Conservation (phyloP, 1,140 invertebrate genomes). For the Drosophila gunungcola region DNA sequence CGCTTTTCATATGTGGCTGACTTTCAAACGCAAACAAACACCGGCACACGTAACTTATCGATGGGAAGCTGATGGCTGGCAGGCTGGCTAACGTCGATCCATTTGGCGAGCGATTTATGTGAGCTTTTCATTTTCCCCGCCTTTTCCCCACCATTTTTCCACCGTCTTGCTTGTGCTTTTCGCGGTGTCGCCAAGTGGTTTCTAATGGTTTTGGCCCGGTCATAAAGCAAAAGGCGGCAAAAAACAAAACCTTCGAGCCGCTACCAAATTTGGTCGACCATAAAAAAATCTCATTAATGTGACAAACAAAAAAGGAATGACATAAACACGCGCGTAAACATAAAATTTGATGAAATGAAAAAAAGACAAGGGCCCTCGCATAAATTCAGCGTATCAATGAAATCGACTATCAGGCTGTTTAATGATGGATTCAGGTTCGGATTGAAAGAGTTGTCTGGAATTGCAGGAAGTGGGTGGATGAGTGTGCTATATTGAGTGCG, state of each 20-base stretch:
- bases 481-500: slow-evolving; percentile 29
- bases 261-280: slow-evolving; percentile 45
- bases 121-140: slow-evolving; percentile 24
- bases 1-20: slow-evolving; percentile 75
- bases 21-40: slow-evolving; percentile 6
- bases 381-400: slow-evolving; percentile 47
- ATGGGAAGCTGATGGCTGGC: slow-evolving; percentile 63
- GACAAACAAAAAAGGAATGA: slow-evolving; percentile 50
- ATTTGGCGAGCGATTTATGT: slow-evolving; percentile 57
- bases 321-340: slow-evolving; percentile 62
- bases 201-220: slow-evolving; percentile 16
- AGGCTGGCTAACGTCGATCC: slow-evolving; percentile 62
- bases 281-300: slow-evolving; percentile 63
- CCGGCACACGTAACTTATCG: slow-evolving; percentile 50
- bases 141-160: neutral
- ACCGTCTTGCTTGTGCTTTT: slow-evolving; percentile 25
- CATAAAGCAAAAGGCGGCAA: slow-evolving; percentile 46
- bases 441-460: slow-evolving; percentile 26
- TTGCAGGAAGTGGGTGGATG: slow-evolving; percentile 12
- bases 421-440: slow-evolving; percentile 28
- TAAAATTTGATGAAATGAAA: slow-evolving; percentile 54
- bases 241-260: slow-evolving; percentile 39
- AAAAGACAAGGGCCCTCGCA: slow-evolving; percentile 24
- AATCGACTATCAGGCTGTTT: slow-evolving; percentile 38
- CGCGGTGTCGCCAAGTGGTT: slow-evolving; percentile 14